Percentiles rank a stretch among this genome's conserved stretches.
These are phyloP conservation scores for Melieria omissa DNA, from an alignment of 2,888 invertebrate genomes.

Conservation along the genomic window DNA sequence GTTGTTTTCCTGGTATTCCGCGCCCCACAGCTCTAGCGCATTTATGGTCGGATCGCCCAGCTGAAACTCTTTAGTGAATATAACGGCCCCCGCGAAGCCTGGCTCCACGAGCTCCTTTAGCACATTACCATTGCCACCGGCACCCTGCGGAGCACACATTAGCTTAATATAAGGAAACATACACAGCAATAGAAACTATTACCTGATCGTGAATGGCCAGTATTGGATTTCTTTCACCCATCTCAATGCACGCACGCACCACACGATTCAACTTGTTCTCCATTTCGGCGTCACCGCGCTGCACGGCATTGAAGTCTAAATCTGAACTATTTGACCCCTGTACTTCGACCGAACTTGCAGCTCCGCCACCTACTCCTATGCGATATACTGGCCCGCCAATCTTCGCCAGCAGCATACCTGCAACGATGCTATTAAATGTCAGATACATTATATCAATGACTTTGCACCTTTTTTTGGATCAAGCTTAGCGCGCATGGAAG, in stretches of 20 bases:
- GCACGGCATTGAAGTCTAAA: slow-evolving; percentile 96
- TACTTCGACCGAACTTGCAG: slow-evolving; percentile 94
- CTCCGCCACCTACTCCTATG: slow-evolving; percentile 98
- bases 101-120: slow-evolving; percentile 97
- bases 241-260: slow-evolving; percentile 91
- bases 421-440: slow-evolving; percentile 11
- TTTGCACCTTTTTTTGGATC: slow-evolving; percentile 76
- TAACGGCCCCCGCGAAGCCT: slow-evolving; percentile 82
- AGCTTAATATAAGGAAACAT: not conserved
- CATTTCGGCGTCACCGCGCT: slow-evolving; percentile 96
- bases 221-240: slow-evolving; percentile 85
- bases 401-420: slow-evolving; percentile 91
- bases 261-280: slow-evolving; percentile 96
- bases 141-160: slow-evolving; percentile 71
- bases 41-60: slow-evolving; percentile 95
- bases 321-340: slow-evolving; percentile 89
- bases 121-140: slow-evolving; percentile 98
- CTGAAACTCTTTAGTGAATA: slow-evolving; percentile 86
- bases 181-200: slow-evolving; percentile 1
- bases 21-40: slow-evolving; percentile 95
- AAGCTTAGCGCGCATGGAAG: slow-evolving; percentile 81
- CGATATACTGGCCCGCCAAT: slow-evolving; percentile 97
- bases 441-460: not conserved
- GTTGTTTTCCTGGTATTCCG: slow-evolving; percentile 97
- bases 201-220: slow-evolving; percentile 93